phyloP scores from a whole-genome alignment of 2,888 invertebrate genomes.

The Megaustenia siamemsis region DNA sequence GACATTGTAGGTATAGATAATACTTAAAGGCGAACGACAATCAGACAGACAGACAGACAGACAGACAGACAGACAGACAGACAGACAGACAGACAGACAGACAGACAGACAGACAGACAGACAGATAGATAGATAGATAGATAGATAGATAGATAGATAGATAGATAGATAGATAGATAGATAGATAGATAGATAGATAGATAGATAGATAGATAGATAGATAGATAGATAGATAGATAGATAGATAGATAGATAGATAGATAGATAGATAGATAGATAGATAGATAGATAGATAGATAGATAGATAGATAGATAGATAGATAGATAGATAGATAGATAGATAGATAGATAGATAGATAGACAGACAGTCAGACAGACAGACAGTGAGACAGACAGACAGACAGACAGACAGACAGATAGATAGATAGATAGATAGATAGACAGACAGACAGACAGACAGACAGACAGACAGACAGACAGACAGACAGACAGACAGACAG shows the following conservation, averaged over 20 bases:
- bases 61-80: too few species aligned
- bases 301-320: not conserved
- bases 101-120: too few species aligned
- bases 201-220: too few species aligned
- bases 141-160: too few species aligned
- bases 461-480: not conserved
- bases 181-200: too few species aligned
- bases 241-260: not conserved
- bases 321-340: not conserved
- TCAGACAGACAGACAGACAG: too few species aligned
- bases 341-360: not conserved
- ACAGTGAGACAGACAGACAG: not conserved
- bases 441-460: not conserved
- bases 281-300: not conserved
- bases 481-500: not conserved
- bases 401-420: not conserved
- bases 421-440: not conserved
- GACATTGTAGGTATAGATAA: too few species aligned
- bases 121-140: too few species aligned
- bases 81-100: too few species aligned
- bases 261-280: not conserved
- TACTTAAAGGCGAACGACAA: too few species aligned
- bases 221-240: too few species aligned
- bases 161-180: too few species aligned
- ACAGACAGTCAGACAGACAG: not conserved